Evolutionary conservation across 2,797 vertebrate genomes (phyloP).

Genomic region (Manis javanica): DNA sequence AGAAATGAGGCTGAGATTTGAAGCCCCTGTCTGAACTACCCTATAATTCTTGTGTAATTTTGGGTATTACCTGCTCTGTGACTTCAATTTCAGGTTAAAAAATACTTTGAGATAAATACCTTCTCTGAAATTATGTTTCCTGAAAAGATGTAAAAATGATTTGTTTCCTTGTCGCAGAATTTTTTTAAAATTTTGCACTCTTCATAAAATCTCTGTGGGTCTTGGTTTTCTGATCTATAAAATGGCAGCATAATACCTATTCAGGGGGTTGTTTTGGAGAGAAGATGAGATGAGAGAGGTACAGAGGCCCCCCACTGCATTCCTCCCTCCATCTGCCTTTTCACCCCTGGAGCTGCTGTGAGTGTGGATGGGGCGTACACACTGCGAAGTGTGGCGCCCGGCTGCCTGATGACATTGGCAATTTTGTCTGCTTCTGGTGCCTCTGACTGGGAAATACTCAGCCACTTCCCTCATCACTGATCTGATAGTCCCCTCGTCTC

Average conservation of each 20-base stretch:
- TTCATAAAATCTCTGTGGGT: background rate
- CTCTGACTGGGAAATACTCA: accelerated
- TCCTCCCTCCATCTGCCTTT: background rate
- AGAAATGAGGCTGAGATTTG: background rate
- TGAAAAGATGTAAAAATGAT: background rate
- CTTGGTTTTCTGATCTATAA: background rate
- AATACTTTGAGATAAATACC: background rate
- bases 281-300: background rate
- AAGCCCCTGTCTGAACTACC: background rate
- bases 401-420: background rate
- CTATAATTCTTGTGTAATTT: background rate
- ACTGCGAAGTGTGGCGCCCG: background rate
- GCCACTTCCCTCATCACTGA: background rate
- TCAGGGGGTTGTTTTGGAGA: background rate
- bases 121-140: background rate
- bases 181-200: background rate
- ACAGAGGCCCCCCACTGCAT: background rate
- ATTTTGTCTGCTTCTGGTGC: accelerated
- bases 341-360: background rate
- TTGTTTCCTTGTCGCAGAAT: background rate
- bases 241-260: background rate
- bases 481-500: background rate
- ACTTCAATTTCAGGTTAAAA: constrained; percentile 24
- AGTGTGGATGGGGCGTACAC: accelerated
- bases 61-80: background rate